Evolutionary conservation across 2,113 vertebrate species (phyloP).

Genomic region (Genyomyrus donnyi): DNA sequence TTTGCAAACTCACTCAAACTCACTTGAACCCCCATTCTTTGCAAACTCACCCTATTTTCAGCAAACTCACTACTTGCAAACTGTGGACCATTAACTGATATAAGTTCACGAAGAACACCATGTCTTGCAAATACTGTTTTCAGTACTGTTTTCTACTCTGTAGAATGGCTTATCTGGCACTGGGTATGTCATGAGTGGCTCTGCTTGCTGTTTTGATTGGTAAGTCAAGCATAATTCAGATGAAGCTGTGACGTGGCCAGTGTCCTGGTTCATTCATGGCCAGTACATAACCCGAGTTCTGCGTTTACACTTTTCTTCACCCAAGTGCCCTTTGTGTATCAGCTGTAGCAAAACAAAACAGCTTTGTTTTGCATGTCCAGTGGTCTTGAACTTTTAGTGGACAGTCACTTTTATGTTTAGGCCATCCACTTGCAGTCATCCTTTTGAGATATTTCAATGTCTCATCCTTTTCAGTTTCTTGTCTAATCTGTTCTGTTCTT

Average conservation of each 20-base stretch:
- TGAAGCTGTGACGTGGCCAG: background rate
- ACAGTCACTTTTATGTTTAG: background rate
- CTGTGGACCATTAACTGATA: too few species aligned
- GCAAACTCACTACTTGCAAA: too few species aligned
- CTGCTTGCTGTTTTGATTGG: slow-evolving; percentile 16
- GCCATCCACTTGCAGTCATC: background rate
- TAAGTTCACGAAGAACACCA: slow-evolving; percentile 14
- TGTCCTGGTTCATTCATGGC: slow-evolving; percentile 23
- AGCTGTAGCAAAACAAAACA: slow-evolving; percentile 18
- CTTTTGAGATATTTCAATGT: slow-evolving; percentile 9
- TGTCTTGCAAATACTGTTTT: too few species aligned
- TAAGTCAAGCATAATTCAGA: slow-evolving; percentile 20
- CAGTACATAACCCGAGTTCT: slow-evolving; percentile 20
- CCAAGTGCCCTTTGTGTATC: slow-evolving; percentile 20
- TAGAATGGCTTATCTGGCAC: slow-evolving; percentile 17
- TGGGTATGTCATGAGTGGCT: slow-evolving; percentile 19
- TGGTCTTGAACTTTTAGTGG: background rate
- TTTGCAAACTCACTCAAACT: background rate
- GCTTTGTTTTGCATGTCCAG: slow-evolving; percentile 7
- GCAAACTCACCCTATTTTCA: background rate
- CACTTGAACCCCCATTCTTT: slow-evolving; percentile 8
- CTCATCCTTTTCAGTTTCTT: background rate
- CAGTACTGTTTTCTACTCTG: background rate
- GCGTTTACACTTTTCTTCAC: slow-evolving; percentile 20
- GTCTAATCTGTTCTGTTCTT: slow-evolving; percentile 10